Conservation (phyloP, 2,113 vertebrate genomes). For the Hyperopisus bebe region DNA sequence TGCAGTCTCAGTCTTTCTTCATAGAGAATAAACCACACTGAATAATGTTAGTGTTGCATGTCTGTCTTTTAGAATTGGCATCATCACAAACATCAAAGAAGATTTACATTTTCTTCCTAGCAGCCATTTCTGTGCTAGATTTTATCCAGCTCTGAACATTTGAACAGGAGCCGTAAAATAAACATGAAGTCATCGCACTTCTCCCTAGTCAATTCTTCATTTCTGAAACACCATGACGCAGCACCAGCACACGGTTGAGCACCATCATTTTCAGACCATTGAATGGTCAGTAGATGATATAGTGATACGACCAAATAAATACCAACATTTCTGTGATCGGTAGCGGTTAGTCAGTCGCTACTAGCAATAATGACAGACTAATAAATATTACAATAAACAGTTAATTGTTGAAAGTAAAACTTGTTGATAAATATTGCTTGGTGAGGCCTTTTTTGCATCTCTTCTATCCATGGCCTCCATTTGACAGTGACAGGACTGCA, state of each 20-base stretch:
- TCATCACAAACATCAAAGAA: background rate
- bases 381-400: background rate
- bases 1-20: background rate
- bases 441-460: background rate
- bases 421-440: background rate
- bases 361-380: background rate
- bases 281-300: background rate
- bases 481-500: background rate
- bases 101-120: background rate
- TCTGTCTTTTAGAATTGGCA: background rate
- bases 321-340: background rate
- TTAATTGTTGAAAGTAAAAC: background rate
- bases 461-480: background rate
- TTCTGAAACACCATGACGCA: background rate
- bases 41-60: background rate
- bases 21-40: background rate
- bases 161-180: background rate
- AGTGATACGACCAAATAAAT: background rate
- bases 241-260: too few species aligned
- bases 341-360: background rate
- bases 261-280: background rate
- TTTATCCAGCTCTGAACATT: background rate
- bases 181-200: background rate
- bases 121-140: background rate
- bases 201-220: background rate